A percentile compares a stretch with the other conserved stretches of the same genome.
Conservation (phyloP, 2,113 vertebrate species). For the Vidua chalybeata region DNA sequence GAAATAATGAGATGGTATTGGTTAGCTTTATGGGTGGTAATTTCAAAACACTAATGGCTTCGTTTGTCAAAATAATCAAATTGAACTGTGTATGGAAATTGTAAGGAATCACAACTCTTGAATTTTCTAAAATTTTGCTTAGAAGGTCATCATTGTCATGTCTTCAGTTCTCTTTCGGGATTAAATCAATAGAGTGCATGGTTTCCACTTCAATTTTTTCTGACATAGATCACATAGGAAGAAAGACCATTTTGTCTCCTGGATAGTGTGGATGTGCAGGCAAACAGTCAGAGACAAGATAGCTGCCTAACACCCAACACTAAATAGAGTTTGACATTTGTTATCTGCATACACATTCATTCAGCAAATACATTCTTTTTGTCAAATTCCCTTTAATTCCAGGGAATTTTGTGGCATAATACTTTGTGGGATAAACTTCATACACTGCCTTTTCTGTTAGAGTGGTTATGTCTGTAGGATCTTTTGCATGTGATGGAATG, state of each 20-base stretch:
- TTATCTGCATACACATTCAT: not conserved
- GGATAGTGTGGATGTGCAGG: not conserved
- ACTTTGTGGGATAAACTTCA: not conserved
- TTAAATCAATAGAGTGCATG: not conserved
- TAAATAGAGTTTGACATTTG: not conserved
- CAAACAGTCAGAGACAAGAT: not conserved
- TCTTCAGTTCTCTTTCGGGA: not conserved
- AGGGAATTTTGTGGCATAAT: not conserved
- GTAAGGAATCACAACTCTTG: not conserved
- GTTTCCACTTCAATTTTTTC: not conserved
- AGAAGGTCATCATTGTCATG: not conserved
- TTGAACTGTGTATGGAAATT: not conserved
- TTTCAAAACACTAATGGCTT: not conserved
- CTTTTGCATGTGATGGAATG: not conserved
- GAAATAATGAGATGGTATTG: not conserved
- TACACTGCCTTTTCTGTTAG: not conserved
- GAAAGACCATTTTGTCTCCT: not conserved
- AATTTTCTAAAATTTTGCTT: not conserved
- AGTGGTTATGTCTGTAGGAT: not conserved
- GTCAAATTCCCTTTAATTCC: not conserved
- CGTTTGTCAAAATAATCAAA: not conserved
- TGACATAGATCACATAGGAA: not conserved
- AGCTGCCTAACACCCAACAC: not conserved
- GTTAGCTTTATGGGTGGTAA: not conserved
- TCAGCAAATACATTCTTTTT: not conserved